Conservation (phyloP, 2,888 invertebrate species). For the Ptychoptera contaminata region DNA sequence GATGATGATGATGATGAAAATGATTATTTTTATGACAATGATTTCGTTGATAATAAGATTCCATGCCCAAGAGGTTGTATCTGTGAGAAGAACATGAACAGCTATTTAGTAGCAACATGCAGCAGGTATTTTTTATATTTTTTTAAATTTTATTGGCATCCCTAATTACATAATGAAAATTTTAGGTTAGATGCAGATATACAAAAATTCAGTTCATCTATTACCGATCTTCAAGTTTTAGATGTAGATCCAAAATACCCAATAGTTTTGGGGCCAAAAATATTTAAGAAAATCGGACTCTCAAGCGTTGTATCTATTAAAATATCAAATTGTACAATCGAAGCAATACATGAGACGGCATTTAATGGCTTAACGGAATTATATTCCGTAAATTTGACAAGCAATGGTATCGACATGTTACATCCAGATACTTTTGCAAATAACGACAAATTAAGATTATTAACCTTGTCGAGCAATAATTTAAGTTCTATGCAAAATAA, state of each 20-base stretch:
- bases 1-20: constrained; percentile 21
- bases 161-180: background rate
- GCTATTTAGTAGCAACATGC: constrained; percentile 48
- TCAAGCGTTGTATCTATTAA: constrained; percentile 49
- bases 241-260: constrained; percentile 42
- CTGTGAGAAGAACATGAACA: constrained; percentile 40
- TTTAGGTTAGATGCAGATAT: constrained; percentile 42
- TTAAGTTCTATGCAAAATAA: constrained; percentile 29
- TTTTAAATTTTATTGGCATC: background rate
- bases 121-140: constrained; percentile 29
- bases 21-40: constrained; percentile 20
- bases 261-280: constrained; percentile 41
- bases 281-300: constrained; percentile 46
- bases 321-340: constrained; percentile 52
- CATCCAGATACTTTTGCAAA: constrained; percentile 54
- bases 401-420: constrained; percentile 47
- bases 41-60: constrained; percentile 23
- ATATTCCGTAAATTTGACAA: constrained; percentile 51
- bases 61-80: constrained; percentile 47
- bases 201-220: constrained; percentile 48
- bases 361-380: constrained; percentile 52
- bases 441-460: constrained; percentile 45
- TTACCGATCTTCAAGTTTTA: constrained; percentile 49
- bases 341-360: constrained; percentile 47
- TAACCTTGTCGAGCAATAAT: constrained; percentile 52